These are phyloP conservation scores for Pyralis farinalis DNA, from an alignment of 2,888 invertebrate species.

Conservation along the genomic window DNA sequence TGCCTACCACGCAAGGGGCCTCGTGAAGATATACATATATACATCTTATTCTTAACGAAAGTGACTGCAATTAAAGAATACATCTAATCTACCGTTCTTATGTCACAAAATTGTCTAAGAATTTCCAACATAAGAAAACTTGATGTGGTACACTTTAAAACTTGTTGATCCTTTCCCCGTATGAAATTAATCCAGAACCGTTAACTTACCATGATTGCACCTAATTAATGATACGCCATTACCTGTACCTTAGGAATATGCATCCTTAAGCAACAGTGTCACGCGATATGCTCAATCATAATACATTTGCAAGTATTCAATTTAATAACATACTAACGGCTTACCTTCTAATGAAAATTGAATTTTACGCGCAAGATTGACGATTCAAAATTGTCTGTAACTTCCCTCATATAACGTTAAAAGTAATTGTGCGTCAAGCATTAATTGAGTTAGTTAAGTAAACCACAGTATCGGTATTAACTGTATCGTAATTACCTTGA, in stretches of 20 bases:
- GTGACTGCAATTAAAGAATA: too few species aligned
- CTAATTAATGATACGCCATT: not conserved
- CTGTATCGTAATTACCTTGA: slow-evolving; percentile 54
- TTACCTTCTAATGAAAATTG: not conserved
- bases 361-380: slow-evolving; percentile 1
- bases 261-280: not conserved
- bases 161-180: not conserved
- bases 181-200: not conserved
- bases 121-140: not conserved
- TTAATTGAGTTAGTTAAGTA: slow-evolving; percentile 22
- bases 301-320: slow-evolving; percentile 1
- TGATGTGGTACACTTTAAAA: not conserved
- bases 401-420: not conserved
- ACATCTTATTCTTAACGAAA: too few species aligned
- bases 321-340: slow-evolving; percentile 1
- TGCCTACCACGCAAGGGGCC: too few species aligned
- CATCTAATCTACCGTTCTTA: too few species aligned
- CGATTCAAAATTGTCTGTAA: not conserved
- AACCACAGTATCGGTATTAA: slow-evolving; percentile 52
- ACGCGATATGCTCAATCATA: slow-evolving; percentile 3
- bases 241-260: not conserved
- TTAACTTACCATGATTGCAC: not conserved
- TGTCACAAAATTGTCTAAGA: too few species aligned
- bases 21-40: too few species aligned
- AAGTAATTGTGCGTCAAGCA: not conserved